Conservation (phyloP, 1,140 invertebrate genomes). For the Pemphigus obesinymphae region DNA sequence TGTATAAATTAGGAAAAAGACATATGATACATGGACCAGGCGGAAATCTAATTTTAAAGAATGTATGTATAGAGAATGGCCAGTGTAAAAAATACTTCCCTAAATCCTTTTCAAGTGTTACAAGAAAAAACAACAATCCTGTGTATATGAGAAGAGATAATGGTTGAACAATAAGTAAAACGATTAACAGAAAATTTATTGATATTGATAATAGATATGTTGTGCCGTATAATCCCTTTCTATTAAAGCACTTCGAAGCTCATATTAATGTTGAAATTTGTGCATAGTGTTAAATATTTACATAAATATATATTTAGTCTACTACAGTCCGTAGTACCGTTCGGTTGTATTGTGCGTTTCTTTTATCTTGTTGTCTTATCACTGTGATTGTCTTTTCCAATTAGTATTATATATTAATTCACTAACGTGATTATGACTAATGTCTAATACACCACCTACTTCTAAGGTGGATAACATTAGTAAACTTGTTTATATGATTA, state of each 20-base stretch:
- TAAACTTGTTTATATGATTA: background rate
- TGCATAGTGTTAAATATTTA: conserved; percentile 51
- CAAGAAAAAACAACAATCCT: conserved; percentile 43
- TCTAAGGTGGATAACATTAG: background rate
- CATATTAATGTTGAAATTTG: conserved; percentile 51
- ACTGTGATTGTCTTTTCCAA: too few relatives aligned
- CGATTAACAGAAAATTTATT: conserved; percentile 44
- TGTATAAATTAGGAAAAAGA: background rate
- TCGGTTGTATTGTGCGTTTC: background rate
- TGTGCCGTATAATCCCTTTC: conserved; percentile 49
- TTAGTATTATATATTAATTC: too few relatives aligned
- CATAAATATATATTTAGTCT: conserved; percentile 51
- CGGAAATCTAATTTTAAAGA: too few relatives aligned
- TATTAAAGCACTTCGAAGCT: conserved; percentile 48
- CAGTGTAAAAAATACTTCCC: background rate
- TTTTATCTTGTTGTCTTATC: background rate
- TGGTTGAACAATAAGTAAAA: background rate
- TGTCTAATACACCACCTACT: background rate
- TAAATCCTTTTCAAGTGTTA: background rate
- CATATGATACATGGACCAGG: too few relatives aligned
- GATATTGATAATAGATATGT: conserved; percentile 49
- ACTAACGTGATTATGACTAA: background rate
- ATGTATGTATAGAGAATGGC: too few relatives aligned
- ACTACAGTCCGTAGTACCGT: background rate
- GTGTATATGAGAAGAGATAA: conserved; percentile 48